These are phyloP conservation scores for Rafetus swinhoei DNA, from an alignment of 2,113 vertebrate genomes.

Conservation along the genomic window DNA sequence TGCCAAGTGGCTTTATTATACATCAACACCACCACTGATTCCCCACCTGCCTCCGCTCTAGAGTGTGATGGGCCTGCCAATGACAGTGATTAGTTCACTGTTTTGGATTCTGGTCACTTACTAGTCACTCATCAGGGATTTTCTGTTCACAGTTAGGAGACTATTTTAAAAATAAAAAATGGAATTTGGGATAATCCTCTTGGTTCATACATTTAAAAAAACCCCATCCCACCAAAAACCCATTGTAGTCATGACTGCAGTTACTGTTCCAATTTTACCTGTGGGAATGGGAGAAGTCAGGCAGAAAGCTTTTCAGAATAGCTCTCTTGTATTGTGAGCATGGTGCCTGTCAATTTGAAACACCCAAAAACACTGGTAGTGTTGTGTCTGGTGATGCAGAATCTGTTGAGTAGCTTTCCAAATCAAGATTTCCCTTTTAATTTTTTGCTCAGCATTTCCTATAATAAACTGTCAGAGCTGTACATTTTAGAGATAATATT, in stretches of 20 bases:
- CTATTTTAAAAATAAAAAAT: conserved; percentile 3
- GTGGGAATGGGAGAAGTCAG: rapidly evolving
- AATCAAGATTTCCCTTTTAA: neutral
- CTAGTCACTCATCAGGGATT: neutral
- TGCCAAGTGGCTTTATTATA: neutral
- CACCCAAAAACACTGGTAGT: neutral
- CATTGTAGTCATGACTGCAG: neutral
- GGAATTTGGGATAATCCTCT: neutral
- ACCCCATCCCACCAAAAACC: neutral
- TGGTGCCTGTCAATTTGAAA: neutral
- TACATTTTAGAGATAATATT: neutral
- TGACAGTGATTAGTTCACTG: neutral
- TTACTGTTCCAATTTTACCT: neutral
- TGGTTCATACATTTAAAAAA: neutral
- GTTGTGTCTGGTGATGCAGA: neutral
- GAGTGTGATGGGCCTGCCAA: neutral
- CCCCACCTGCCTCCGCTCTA: rapidly evolving
- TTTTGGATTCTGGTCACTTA: neutral
- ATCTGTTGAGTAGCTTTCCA: neutral
- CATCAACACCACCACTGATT: neutral
- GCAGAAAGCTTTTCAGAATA: neutral
- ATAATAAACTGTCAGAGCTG: neutral
- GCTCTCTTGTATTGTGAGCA: neutral
- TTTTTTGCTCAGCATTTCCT: neutral
- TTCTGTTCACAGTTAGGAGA: neutral